Evolutionary conservation across 2,113 vertebrate genomes (phyloP).

Genomic region (Pygoscelis antarcticus): DNA sequence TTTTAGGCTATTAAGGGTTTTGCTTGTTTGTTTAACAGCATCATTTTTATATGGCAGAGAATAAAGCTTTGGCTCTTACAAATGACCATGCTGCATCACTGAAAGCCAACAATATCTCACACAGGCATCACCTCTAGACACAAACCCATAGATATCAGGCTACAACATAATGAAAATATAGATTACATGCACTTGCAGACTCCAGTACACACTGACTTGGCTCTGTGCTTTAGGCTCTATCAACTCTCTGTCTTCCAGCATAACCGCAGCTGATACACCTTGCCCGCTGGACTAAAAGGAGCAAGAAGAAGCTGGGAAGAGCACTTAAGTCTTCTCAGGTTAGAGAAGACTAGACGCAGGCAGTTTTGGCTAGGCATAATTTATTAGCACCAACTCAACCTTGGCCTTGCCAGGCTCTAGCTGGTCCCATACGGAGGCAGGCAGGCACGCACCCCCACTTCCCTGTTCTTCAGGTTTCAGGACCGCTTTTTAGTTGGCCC

Average conservation of each 20-base stretch:
- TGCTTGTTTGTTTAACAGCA: not conserved
- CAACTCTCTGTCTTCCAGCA: not conserved
- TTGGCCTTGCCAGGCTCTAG: not conserved
- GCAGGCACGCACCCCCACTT: accelerated
- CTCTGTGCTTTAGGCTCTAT: not conserved
- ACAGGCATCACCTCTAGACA: not conserved
- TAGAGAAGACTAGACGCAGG: not conserved
- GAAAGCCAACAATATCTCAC: not conserved
- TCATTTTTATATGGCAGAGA: not conserved
- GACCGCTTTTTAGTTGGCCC: not conserved
- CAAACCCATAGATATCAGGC: not conserved
- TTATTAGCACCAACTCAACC: not conserved
- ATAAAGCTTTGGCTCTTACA: not conserved
- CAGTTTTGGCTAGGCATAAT: not conserved
- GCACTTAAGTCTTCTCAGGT: not conserved
- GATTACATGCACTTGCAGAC: not conserved
- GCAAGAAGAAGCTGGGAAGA: not conserved
- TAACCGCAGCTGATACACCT: not conserved
- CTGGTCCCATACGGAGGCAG: not conserved
- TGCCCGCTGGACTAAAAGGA: not conserved
- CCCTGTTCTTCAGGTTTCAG: not conserved
- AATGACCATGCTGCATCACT: not conserved
- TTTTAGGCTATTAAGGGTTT: not conserved
- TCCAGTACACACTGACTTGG: not conserved
- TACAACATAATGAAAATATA: not conserved